Conservation (phyloP, 2,888 invertebrate genomes). For the Scaptomyza polygonia region DNA sequence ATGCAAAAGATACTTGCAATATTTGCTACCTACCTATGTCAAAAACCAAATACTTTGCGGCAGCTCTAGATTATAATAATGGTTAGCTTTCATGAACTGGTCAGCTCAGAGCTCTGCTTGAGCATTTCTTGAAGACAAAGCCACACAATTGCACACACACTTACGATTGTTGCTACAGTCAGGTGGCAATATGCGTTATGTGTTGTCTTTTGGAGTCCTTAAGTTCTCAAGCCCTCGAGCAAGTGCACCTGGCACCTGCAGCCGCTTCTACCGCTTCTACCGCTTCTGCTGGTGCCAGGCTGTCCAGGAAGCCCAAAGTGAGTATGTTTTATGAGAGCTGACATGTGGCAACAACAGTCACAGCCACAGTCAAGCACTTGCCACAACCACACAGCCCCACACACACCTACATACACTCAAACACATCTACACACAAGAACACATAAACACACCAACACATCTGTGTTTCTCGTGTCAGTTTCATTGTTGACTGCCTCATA, state of each 20-base stretch:
- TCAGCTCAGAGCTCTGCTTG: slow-evolving; percentile 18
- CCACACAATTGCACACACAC: slow-evolving; percentile 24
- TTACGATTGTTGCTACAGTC: slow-evolving; percentile 44
- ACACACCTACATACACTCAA: slow-evolving; percentile 16
- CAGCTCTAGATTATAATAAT: slow-evolving; percentile 35
- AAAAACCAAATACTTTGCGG: slow-evolving; percentile 46
- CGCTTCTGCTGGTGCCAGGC: slow-evolving; percentile 22
- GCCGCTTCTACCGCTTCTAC: not conserved
- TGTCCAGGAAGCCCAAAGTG: slow-evolving; percentile 57
- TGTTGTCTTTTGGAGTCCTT: slow-evolving; percentile 26
- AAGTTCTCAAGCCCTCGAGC: slow-evolving; percentile 26
- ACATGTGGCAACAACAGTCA: slow-evolving; percentile 73
- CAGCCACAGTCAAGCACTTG: slow-evolving; percentile 35
- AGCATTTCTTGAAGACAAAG: slow-evolving; percentile 47
- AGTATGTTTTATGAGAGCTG: slow-evolving; percentile 78
- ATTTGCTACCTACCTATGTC: slow-evolving; percentile 42
- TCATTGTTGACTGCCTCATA: slow-evolving; percentile 50
- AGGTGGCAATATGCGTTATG: slow-evolving; percentile 39
- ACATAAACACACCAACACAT: slow-evolving; percentile 8
- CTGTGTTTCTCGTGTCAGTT: slow-evolving; percentile 51
- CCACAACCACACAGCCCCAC: slow-evolving; percentile 34
- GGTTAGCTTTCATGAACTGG: slow-evolving; percentile 21
- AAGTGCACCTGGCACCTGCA: slow-evolving; percentile 40
- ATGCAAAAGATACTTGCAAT: slow-evolving; percentile 4
- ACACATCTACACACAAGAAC: slow-evolving; percentile 20